Evolutionary conservation across 2,113 vertebrate genomes (phyloP).

Genomic region (Nesospiza acunhae): DNA sequence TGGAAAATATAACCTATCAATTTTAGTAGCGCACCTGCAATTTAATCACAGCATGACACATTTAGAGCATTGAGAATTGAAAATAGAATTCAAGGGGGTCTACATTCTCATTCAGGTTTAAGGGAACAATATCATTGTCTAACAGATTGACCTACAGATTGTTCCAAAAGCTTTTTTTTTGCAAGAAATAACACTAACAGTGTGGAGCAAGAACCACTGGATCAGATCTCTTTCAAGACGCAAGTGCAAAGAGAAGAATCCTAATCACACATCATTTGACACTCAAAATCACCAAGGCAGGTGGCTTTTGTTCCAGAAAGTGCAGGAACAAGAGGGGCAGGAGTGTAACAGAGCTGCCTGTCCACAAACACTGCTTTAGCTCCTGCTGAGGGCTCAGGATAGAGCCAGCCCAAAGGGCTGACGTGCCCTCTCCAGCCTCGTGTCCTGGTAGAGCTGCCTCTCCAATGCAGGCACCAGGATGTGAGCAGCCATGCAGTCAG

Average conservation of each 20-base stretch:
- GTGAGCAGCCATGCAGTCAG: neutral
- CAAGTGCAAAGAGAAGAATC: neutral
- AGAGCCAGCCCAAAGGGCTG: neutral
- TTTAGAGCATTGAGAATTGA: neutral
- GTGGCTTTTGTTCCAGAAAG: neutral
- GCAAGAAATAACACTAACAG: neutral
- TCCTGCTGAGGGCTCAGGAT: neutral
- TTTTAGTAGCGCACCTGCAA: neutral
- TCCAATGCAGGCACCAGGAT: neutral
- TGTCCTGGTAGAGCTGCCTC: neutral
- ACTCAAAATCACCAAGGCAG: neutral
- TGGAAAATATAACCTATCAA: neutral
- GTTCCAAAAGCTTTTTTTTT: neutral
- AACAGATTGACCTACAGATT: neutral
- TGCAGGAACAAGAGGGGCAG: neutral
- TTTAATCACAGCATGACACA: neutral
- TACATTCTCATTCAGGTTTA: neutral
- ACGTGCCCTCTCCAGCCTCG: neutral
- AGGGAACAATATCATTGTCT: neutral
- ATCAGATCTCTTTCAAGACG: neutral
- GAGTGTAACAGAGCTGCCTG: neutral
- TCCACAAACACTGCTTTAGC: neutral
- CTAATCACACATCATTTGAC: neutral
- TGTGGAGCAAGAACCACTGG: rapidly evolving
- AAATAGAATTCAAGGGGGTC: neutral